These are phyloP conservation scores for Tenodera sinensis DNA, from an alignment of 2,888 invertebrate genomes.

Conservation along the genomic window DNA sequence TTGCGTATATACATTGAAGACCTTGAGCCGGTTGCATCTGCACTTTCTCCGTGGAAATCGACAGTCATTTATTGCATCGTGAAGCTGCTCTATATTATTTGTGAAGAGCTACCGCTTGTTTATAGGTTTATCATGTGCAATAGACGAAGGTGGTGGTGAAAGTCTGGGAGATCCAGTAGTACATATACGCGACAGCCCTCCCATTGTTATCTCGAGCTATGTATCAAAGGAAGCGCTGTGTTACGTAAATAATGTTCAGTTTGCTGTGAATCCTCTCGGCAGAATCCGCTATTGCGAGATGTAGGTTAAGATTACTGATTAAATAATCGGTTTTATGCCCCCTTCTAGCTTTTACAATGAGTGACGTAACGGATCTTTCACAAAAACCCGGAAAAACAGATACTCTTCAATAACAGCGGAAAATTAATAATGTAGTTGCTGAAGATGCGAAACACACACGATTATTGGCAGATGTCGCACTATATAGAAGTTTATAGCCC, in stretches of 20 bases:
- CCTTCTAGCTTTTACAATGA: neutral
- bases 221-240: neutral
- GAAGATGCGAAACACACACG: neutral
- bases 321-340: neutral
- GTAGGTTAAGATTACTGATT: conserved; percentile 1
- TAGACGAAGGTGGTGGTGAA: neutral
- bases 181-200: neutral
- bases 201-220: neutral
- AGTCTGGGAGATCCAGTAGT: neutral
- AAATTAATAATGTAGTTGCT: neutral
- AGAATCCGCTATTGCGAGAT: neutral
- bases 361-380: neutral
- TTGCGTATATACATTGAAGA: no score
- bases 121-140: neutral
- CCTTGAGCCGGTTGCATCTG: neutral
- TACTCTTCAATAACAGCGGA: neutral
- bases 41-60: neutral
- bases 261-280: neutral
- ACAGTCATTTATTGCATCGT: neutral
- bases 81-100: neutral
- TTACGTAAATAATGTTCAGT: neutral
- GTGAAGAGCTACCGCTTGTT: neutral
- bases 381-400: neutral
- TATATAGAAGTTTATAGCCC: no score
- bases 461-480: neutral